Conservation (phyloP, 2,797 vertebrate species). For the Tarsius wallacei region DNA sequence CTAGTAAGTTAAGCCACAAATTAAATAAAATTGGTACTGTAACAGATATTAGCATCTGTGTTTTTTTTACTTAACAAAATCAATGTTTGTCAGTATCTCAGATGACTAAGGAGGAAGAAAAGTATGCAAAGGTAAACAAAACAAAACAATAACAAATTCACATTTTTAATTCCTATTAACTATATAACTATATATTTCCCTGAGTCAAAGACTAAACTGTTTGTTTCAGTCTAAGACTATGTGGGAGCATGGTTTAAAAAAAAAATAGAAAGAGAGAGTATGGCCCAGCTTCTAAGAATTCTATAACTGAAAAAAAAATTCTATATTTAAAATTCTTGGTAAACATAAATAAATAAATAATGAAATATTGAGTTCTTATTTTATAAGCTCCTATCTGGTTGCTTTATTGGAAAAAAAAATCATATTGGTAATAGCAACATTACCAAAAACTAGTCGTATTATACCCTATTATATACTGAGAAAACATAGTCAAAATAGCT, state of each 20-base stretch:
- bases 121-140: neutral
- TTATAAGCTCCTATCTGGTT: neutral
- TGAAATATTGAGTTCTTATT: neutral
- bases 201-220: neutral
- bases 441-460: neutral
- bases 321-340: neutral
- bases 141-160: neutral
- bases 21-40: neutral
- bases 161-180: neutral
- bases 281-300: neutral
- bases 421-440: neutral
- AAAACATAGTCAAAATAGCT: neutral
- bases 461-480: neutral
- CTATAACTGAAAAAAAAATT: neutral
- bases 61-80: constrained; percentile 20
- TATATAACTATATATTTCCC: neutral
- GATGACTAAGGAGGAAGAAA: neutral
- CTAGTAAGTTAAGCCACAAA: neutral
- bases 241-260: neutral
- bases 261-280: neutral
- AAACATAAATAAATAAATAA: neutral
- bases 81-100: neutral
- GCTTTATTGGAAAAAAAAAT: neutral
- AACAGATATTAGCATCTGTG: neutral
- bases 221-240: neutral